Conservation (phyloP, 92 coral and sea anemone genomes). For the Plumapathes pennacea region DNA sequence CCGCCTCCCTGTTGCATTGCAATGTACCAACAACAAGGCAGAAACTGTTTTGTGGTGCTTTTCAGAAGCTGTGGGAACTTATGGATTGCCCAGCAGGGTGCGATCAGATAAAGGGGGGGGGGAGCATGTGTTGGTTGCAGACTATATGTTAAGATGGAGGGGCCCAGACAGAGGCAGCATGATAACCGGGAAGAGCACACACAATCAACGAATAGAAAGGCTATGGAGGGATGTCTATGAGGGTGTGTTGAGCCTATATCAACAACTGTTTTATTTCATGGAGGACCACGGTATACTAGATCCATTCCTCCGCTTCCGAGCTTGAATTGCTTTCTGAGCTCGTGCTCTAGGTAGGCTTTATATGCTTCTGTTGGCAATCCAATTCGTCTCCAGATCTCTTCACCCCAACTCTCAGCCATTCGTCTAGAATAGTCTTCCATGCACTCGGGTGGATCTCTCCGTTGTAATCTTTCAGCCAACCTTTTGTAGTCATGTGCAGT, state of each 20-base stretch:
- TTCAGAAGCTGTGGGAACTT: constrained; percentile 12
- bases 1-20: constrained; percentile 30
- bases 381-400: no score
- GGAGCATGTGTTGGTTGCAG: constrained; percentile 41
- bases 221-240: constrained; percentile 44
- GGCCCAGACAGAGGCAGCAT: constrained; percentile 51
- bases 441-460: no score
- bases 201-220: constrained; percentile 32
- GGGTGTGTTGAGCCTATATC: constrained; percentile 21
- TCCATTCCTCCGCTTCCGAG: no score
- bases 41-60: constrained; percentile 29
- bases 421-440: no score
- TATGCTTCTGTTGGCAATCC: no score
- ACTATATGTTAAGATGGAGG: constrained; percentile 38
- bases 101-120: constrained; percentile 48
- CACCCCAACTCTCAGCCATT: no score
- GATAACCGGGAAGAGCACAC: constrained; percentile 46
- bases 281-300: constrained; percentile 6
- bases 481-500: no score
- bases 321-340: no score
- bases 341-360: no score
- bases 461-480: no score
- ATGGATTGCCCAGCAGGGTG: constrained; percentile 50
- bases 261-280: constrained; percentile 34
- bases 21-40: constrained; percentile 48